Conservation (phyloP, 1,140 invertebrate species). For the Pseudomyrmex dendroicus region DNA sequence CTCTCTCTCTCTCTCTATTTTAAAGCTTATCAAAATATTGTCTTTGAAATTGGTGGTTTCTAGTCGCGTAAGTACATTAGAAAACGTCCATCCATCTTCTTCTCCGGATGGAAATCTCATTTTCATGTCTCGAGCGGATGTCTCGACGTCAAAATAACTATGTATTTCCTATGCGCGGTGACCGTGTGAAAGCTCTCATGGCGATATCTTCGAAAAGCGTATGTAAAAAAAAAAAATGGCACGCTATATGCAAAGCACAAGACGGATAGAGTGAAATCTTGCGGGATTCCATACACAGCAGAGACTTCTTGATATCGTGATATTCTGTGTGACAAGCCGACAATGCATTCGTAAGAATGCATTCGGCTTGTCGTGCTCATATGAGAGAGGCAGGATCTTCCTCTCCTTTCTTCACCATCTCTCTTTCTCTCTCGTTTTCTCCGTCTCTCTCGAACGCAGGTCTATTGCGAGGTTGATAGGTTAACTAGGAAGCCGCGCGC, state of each 20-base stretch:
- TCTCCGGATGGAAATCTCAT: slow-evolving; percentile 1
- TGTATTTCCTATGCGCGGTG: neutral
- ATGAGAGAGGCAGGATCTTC: neutral
- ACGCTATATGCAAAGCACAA: slow-evolving; percentile 3
- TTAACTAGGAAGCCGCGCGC: slow-evolving; percentile 76
- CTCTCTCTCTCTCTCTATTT: too few species aligned
- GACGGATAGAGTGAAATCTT: slow-evolving; percentile 11
- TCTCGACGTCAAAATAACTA: neutral
- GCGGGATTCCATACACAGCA: neutral
- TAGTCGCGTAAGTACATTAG: neutral
- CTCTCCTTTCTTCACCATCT: slow-evolving; percentile 40
- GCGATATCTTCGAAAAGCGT: neutral
- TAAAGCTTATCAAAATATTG: neutral
- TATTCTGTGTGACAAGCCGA: neutral
- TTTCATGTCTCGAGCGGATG: neutral
- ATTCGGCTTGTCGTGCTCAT: neutral
- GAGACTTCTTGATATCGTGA: neutral
- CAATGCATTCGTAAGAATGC: neutral
- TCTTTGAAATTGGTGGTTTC: neutral
- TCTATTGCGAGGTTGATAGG: slow-evolving; percentile 66
- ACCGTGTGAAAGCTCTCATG: neutral
- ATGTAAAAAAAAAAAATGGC: neutral
- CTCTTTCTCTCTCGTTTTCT: slow-evolving; percentile 6
- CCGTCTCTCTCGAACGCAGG: neutral
- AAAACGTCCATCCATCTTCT: neutral